phyloP scores from a whole-genome alignment of 2,113 vertebrate species.

The Acanthisitta chloris region DNA sequence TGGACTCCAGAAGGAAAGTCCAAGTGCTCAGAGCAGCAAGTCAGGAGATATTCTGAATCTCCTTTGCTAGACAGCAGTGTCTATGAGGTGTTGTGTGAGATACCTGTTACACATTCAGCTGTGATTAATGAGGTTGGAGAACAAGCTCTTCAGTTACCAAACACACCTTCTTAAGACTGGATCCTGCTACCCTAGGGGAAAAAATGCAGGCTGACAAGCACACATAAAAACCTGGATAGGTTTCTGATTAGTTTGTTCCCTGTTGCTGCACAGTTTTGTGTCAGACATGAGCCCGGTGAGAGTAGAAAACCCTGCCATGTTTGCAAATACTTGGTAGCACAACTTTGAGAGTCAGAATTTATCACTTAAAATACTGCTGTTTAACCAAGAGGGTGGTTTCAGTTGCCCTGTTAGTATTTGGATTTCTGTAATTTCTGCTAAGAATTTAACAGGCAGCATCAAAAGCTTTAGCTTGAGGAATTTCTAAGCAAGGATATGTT shows the following conservation, averaged over 20 bases:
- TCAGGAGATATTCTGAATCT: not conserved
- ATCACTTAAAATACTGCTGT: not conserved
- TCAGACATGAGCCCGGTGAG: not conserved
- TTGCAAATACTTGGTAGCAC: not conserved
- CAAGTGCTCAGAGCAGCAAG: not conserved
- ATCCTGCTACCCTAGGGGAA: not conserved
- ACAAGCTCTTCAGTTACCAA: not conserved
- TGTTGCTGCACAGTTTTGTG: not conserved
- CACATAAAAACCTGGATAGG: not conserved
- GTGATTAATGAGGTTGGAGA: not conserved
- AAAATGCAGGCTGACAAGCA: not conserved
- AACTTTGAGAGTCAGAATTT: not conserved
- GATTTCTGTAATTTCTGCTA: slow-evolving; percentile 1
- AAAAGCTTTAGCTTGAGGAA: slow-evolving; percentile 39
- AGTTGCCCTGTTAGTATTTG: not conserved
- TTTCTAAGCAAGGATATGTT: slow-evolving; percentile 20
- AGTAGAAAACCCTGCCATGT: not conserved
- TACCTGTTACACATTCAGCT: not conserved
- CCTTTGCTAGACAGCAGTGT: not conserved
- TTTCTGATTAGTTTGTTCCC: slow-evolving; percentile 6
- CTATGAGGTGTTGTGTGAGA: not conserved
- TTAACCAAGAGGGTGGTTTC: not conserved
- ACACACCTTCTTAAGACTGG: not conserved
- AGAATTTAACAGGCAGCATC: slow-evolving; percentile 25
- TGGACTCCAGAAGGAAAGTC: not conserved